phyloP scores from a whole-genome alignment of 2,888 invertebrate species.

The Ophonus ardosiacus region DNA sequence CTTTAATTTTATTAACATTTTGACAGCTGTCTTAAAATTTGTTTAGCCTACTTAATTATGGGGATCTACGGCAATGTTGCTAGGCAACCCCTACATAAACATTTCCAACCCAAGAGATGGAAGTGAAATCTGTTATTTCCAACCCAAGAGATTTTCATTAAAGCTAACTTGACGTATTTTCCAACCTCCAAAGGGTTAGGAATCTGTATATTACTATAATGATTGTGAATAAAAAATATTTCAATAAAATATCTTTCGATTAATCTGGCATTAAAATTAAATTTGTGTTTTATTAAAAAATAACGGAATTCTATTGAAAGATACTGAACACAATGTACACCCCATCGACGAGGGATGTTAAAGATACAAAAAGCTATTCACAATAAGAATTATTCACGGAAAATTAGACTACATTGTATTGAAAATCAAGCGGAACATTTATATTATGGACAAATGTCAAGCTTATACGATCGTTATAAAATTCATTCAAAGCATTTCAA shows the following conservation, averaged over 20 bases:
- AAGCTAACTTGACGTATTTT: too few species aligned
- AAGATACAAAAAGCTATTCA: slow-evolving; percentile 9
- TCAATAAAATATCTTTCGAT: background rate
- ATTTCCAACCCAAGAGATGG: too few species aligned
- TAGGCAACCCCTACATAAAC: too few species aligned
- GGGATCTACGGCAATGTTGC: too few species aligned
- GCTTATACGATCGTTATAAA: slow-evolving; percentile 25
- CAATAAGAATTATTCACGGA: slow-evolving; percentile 60
- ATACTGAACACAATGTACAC: background rate
- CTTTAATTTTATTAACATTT: too few species aligned
- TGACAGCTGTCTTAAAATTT: too few species aligned
- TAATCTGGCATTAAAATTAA: background rate
- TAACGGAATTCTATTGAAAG: slow-evolving; percentile 34
- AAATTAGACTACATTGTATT: slow-evolving; percentile 52
- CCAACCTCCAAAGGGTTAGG: too few species aligned
- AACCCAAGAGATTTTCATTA: too few species aligned
- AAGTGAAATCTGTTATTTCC: too few species aligned
- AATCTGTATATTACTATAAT: too few species aligned
- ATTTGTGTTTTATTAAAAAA: slow-evolving; percentile 21
- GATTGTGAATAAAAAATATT: too few species aligned
- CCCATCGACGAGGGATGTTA: slow-evolving; percentile 41
- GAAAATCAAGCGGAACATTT: slow-evolving; percentile 50
- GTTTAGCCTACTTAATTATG: too few species aligned
- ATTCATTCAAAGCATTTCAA: slow-evolving; percentile 23
- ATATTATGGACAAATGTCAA: slow-evolving; percentile 29